Evolutionary conservation across 1,140 invertebrate genomes (phyloP), one percentile per base, ranked within the genome.

Genomic region (Brachionus koreanus): DNA sequence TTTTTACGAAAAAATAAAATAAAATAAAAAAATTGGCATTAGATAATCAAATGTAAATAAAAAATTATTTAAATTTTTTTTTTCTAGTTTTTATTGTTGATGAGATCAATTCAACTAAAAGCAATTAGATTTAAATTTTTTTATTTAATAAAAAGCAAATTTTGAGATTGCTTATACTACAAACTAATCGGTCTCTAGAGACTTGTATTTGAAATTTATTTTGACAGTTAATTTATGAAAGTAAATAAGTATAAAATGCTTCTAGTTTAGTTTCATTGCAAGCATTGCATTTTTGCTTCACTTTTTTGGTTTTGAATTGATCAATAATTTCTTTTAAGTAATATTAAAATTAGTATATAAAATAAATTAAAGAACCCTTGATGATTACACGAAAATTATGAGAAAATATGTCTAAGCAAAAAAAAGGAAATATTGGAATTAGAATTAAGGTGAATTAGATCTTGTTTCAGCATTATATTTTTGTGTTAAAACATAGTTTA

Each of bases 11-110:
- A n/a, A n/a, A n/a, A 46, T 46, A 46, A 46, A 13, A 10, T n/a
- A 37, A 65, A 65, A 65, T 57, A 57, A n/a, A n/a, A n/a, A n/a
- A 57, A 57, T 57, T 57, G 49, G 49, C 49, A 57, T 23, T 25
- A 57, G 16, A 57, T 57, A 57, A 57, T 57, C 49, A 57, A 57
- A 57, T 57, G 49, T 57, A 57, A 57, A 57, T 57, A 57, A 57
- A 57, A 57, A 2, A 19, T 57, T 57, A 57, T 57, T 57, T 57
- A 57, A 57, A 57, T 57, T 57, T 57, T 57, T 57, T 57, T 4
- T 6, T 49, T n/a, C 3, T 29, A 29, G 49, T 57, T 19, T 57
- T 19, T 57, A 23, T 57, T n/a, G n/a, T 23, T 19, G 19, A 57
- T 23, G 16, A 25, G 49, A 57, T 57, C 19, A 19, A 19, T 57